Evolutionary conservation across 2,888 invertebrate genomes (phyloP), one percentile per base, ranked within the genome.

Genomic region (Malacosoma neustria): DNA sequence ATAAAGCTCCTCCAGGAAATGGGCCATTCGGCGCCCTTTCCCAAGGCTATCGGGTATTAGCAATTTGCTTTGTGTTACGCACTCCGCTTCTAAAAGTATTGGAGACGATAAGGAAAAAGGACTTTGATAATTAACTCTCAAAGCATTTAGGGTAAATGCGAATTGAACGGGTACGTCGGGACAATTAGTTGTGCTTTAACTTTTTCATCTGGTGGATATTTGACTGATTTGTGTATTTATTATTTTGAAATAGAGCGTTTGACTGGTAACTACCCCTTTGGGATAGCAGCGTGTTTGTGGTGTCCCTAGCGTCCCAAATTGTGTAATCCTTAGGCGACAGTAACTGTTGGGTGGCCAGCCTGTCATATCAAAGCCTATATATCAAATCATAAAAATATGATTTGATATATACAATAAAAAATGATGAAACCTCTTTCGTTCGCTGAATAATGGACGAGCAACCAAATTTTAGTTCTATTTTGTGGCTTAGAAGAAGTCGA

Each of bases 31-130:
- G 60, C 54, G 69, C 69, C 68, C 71, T 72, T 71, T 69, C 52
- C 54, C 63, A 61, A 60, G 70, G 67, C 70, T 65, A 75, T 76
- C 64, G 72, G 61, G 72, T 71, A 72, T 72, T 73, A 71, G 70
- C 73, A 72, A 77, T 77, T 80, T 76, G 70, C 74, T 74, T 73
- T 79, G 72, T 74, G 67, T 68, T 66, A 63, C 63, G 61, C 61
- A 59, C 53, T 59, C 54, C 53, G 54, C 56, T 55, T 51, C 62
- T 59, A 58, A 68, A 71, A 71, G 72, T 71, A 68, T 72, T 62
- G 62, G 49, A 50, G 44, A 49, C 63, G 62, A 64, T 65, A 68
- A 66, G 67, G 61, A 57, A 70, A 65, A 61, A 57, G 55, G 52
- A 55, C 60, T 61, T 57, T 55, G 63, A 68, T 72, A 73, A 73